Percentiles rank a stretch among this genome's conserved stretches.
Conservation (phyloP, 2,113 vertebrate species). For the Laticauda colubrina region DNA sequence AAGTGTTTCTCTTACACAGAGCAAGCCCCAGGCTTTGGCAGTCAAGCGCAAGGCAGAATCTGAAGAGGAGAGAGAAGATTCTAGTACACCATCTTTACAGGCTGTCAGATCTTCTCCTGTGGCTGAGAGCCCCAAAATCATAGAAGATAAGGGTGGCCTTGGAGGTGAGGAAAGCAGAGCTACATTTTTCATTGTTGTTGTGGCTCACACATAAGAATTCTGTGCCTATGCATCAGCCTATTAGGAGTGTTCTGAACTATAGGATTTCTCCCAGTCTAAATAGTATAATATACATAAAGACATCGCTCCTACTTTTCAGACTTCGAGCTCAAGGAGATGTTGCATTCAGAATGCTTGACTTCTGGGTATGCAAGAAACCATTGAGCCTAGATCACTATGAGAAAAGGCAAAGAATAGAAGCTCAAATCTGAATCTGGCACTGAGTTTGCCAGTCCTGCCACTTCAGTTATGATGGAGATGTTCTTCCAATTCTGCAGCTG, state of each 20-base stretch:
- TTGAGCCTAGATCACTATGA: neutral
- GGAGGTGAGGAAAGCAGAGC: constrained; percentile 60
- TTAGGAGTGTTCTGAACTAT: neutral
- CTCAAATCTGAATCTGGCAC: neutral
- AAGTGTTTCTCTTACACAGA: constrained; percentile 25
- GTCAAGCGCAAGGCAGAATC: constrained; percentile 76
- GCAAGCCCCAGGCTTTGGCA: constrained; percentile 69
- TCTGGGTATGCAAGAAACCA: neutral
- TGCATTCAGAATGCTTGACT: neutral
- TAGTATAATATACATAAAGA: neutral
- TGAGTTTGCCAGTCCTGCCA: neutral
- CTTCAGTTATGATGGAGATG: neutral
- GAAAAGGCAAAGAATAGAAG: neutral
- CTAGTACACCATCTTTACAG: constrained; percentile 34
- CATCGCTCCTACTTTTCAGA: neutral
- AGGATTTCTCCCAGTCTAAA: neutral
- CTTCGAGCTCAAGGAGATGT: neutral
- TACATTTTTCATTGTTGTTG: neutral
- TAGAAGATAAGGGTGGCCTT: constrained; percentile 70
- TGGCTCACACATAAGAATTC: neutral
- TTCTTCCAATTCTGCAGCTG: neutral
- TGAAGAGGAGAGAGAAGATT: constrained; percentile 74
- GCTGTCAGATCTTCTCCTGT: constrained; percentile 67
- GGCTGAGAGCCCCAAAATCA: constrained; percentile 64
- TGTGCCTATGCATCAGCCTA: neutral